Evolutionary conservation across 2,113 vertebrate species (phyloP).

Genomic region (Percopsis transmontana): DNA sequence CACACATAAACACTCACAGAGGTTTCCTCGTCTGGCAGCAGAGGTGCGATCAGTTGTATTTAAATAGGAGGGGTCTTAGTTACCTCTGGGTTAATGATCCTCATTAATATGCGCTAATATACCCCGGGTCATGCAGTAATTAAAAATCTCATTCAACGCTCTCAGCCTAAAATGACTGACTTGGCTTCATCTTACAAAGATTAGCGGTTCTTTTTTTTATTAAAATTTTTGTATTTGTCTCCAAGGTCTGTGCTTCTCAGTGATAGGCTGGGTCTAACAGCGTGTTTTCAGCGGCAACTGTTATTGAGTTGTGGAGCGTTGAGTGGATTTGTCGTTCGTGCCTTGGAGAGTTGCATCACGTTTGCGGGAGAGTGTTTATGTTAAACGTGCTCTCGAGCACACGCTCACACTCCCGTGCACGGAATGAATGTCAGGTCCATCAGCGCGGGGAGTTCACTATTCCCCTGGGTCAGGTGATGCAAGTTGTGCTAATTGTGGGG

Average conservation of each 20-base stretch:
- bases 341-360: conserved; percentile 77
- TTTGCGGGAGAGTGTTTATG: conserved; percentile 78
- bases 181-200: conserved; percentile 73
- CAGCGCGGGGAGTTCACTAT: conserved; percentile 73
- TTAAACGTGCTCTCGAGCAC: conserved; percentile 58
- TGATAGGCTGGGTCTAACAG: conserved; percentile 45
- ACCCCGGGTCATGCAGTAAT: conserved; percentile 85
- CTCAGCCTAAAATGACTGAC: conserved; percentile 76
- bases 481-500: conserved; percentile 73
- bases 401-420: conserved; percentile 52
- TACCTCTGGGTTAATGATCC: conserved; percentile 85
- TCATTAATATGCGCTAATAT: conserved; percentile 84
- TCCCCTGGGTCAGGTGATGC: conserved; percentile 82
- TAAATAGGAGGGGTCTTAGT: conserved; percentile 83
- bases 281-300: conserved; percentile 47
- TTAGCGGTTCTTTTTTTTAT: conserved; percentile 51
- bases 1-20: background rate
- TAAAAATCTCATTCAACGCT: conserved; percentile 84
- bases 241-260: conserved; percentile 53
- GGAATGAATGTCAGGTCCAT: conserved; percentile 58
- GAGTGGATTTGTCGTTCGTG: conserved; percentile 59
- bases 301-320: conserved; percentile 68
- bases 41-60: conserved; percentile 80
- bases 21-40: conserved; percentile 41
- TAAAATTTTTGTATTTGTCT: conserved; percentile 58